These are phyloP conservation scores for Pangasius sanitwongsei DNA, from an alignment of 2,797 vertebrate genomes.

Conservation along the genomic window DNA sequence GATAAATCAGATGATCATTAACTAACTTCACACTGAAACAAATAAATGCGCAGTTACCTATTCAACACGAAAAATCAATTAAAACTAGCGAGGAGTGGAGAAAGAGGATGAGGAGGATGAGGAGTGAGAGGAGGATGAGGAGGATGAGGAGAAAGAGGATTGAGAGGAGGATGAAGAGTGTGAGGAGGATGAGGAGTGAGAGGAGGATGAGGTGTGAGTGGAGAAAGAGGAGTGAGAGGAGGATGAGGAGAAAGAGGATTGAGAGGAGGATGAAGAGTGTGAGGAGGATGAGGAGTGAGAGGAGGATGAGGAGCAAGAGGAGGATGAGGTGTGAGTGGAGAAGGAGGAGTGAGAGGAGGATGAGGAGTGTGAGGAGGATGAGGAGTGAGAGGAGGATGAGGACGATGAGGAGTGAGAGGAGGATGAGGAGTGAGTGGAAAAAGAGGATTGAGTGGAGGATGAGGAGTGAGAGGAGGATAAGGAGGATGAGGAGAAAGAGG, in stretches of 20 bases:
- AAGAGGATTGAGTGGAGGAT: no score
- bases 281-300: no score
- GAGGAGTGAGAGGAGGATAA: no score
- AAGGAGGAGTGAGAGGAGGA: no score
- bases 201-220: no score
- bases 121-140: no score
- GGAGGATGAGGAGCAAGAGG: no score
- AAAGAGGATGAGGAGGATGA: no score
- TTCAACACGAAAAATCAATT: not conserved
- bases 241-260: not conserved
- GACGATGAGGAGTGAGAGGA: no score
- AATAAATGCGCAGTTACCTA: not conserved
- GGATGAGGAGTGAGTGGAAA: not conserved
- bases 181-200: not conserved
- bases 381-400: no score
- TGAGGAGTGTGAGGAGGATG: no score
- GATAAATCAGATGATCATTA: not conserved
- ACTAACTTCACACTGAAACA: not conserved
- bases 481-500: not conserved
- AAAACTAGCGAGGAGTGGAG: not conserved
- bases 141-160: not conserved
- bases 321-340: not conserved
- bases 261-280: not conserved
- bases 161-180: no score
- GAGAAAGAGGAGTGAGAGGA: not conserved